Evolutionary conservation across 1,140 invertebrate species (phyloP), one percentile per base, ranked within the genome.

Genomic region (Drosophila fuyamai): DNA sequence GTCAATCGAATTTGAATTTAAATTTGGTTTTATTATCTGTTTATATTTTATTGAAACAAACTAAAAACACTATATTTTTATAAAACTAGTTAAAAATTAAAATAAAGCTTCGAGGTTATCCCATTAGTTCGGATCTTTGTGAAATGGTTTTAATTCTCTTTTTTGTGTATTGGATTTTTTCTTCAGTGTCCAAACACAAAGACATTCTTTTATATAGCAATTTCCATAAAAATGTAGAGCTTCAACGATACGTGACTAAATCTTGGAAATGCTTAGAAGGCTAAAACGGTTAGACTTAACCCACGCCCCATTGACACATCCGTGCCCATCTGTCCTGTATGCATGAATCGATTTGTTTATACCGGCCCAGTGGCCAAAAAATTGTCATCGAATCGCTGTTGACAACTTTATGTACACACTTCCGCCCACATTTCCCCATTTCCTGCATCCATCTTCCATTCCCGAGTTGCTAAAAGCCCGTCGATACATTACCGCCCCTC

Each of bases 291-390:
- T 47, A 14, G 29, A 27, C 38, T n/a, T 62, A 9, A 56, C 32
- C 55, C 38, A 56, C 12, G 40, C 44, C 51, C 46, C 48, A 46
- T 40, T 62, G 50, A 50, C 56, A 57, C 14, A 18, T 29, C 7
- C 36, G 29, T 60, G 23, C 36, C 46, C 63, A 65, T 65, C 29
- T 29, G 58, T 62, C 2, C 55, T 50, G 46, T 83, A 67, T 82
- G 74, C 78, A 86, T 82, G 79, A 82, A 67, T 86, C 79, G 82
- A 86, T 82, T 72, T 68, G 62, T 77, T 81, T 71, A 53, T 61
- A 43, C 75, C 55, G 16, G 40, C 5, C 51, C 48, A 55, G 48
- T 57, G 48, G 12, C 51, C 59, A 41, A 35, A 61, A 81, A 73
- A 40, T 66, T 77, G 62, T 81, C 67, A 68, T 32, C 48, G 46